Evolutionary conservation across 2,888 invertebrate species (phyloP).

Genomic region (Alsophila aescularia): DNA sequence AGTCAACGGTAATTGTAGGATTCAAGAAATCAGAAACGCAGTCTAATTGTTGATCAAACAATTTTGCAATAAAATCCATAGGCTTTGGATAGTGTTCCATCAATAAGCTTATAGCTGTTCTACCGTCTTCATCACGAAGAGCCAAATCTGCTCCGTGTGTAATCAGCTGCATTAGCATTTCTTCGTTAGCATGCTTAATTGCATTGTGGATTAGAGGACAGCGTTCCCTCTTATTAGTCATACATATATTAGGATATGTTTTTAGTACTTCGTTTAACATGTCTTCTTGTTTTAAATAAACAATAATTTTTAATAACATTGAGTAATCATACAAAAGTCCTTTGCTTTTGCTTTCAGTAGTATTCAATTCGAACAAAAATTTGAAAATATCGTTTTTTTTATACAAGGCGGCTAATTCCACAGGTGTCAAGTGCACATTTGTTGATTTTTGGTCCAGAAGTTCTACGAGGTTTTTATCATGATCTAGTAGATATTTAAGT

Average conservation of each 20-base stretch:
- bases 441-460: slow-evolving; percentile 6
- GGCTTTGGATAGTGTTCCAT: slow-evolving; percentile 54
- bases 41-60: slow-evolving; percentile 70
- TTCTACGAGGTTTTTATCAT: slow-evolving; percentile 46
- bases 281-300: neutral
- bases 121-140: neutral
- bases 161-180: slow-evolving; percentile 4
- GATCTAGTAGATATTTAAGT: slow-evolving; percentile 74
- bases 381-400: slow-evolving; percentile 51
- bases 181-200: neutral
- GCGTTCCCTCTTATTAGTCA: neutral
- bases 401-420: slow-evolving; percentile 34
- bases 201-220: slow-evolving; percentile 8
- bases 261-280: neutral
- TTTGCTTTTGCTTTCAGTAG: slow-evolving; percentile 41
- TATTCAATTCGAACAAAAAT: slow-evolving; percentile 54
- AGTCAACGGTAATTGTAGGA: slow-evolving; percentile 8
- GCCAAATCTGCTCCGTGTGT: slow-evolving; percentile 11
- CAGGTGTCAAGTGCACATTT: slow-evolving; percentile 6
- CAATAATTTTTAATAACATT: neutral
- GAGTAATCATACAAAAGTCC: neutral
- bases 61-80: slow-evolving; percentile 67
- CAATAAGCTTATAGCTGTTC: slow-evolving; percentile 10
- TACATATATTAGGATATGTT: slow-evolving; percentile 3
- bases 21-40: slow-evolving; percentile 48